Base-by-base conservation (phyloP, 1,140 invertebrate genomes). In the Neotoxoptera formosana region DNA sequence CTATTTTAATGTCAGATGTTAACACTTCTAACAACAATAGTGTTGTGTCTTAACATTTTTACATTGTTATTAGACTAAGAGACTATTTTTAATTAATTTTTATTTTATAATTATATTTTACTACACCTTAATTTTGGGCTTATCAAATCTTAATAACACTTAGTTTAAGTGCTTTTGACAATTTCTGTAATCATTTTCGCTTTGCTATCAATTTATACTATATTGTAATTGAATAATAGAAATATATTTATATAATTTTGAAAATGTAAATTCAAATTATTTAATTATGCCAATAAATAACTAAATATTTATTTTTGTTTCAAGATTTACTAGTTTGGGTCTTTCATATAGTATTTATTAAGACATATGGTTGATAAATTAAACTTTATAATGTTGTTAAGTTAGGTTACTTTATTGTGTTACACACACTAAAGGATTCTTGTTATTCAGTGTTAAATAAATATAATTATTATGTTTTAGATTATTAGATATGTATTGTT, bases 211-310 rank as follows among this genome's bases (percentile, higher is more conserved):
- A 47, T 87, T 48, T 88, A 23, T 89, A 89, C 11, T 41, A 11
- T 45, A 53, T 89, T 53, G 87, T 89, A 53, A 89, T 89, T 36
- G n/a, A 34, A 53, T 53, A 9, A 53, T 89, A 53, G n/a, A 53
- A 34, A 89, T 53, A 89, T 89, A 89, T 88, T 88, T 88, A 87
- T 87, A 87, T n/a, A 25, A 88, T 48, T 51, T 34, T n/a, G 30
- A 88, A 8, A 36, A 89, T 89, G 48, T 89, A 7, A 53, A 89
- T 23, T 89, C 45, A n/a, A 20, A 88, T 88, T 9, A 88, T 88
- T 88, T 89, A 88, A 36, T 89, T 89, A 89, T 89, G 17, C 30
- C 21, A 89, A 89, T 89, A 89, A 89, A 87, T 48, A 47, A 53
- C 34, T 53, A 23, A 34, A 89, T 48, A 36, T 89, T 89, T 47